Evolutionary conservation across 2,113 vertebrate species (phyloP).

Genomic region (Hippocampus abdominalis): DNA sequence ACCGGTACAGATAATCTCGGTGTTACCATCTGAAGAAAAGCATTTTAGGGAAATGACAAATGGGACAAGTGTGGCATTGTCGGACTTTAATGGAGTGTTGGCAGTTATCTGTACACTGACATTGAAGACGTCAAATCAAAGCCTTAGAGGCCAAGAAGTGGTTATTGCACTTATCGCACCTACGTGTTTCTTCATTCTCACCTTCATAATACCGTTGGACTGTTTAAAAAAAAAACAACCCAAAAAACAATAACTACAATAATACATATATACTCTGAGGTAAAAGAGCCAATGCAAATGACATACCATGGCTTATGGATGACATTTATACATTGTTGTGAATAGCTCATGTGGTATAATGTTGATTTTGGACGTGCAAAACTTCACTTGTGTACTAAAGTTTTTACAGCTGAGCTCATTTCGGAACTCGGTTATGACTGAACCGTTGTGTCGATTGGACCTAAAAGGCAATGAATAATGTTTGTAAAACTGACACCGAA

Average conservation of each 20-base stretch:
- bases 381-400: constrained; percentile 33
- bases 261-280: constrained; percentile 30
- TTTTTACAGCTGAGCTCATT: constrained; percentile 22
- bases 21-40: constrained; percentile 9
- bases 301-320: constrained; percentile 39
- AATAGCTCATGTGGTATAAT: constrained; percentile 49
- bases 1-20: not conserved
- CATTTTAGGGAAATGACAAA: constrained; percentile 23
- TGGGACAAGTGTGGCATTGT: constrained; percentile 22
- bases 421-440: not conserved
- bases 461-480: not conserved
- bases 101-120: constrained; percentile 29
- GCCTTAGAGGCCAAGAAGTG: constrained; percentile 35
- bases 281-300: constrained; percentile 33
- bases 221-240: not conserved
- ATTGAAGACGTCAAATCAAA: constrained; percentile 16
- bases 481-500: not conserved
- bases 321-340: constrained; percentile 45
- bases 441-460: not conserved
- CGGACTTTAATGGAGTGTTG: constrained; percentile 49
- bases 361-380: constrained; percentile 34
- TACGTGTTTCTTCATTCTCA: constrained; percentile 44
- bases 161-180: constrained; percentile 51
- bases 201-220: constrained; percentile 3
- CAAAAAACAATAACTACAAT: constrained; percentile 10